Percentiles rank a stretch among this genome's conserved stretches.
Conservation (phyloP, 2,888 invertebrate genomes). For the Adela reaumurella region DNA sequence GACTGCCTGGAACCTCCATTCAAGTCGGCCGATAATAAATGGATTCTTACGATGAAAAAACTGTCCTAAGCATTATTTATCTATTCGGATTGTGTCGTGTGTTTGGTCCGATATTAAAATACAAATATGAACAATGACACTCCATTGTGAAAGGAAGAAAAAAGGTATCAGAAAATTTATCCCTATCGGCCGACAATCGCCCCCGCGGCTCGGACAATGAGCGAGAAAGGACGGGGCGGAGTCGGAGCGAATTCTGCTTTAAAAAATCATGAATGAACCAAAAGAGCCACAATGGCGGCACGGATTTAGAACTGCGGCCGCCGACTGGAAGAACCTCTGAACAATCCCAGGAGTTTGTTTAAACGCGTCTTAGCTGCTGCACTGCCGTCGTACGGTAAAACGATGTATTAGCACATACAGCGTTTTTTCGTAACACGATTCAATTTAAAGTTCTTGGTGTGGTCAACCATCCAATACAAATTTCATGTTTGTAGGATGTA, state of each 20-base stretch:
- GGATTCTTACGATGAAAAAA: conserved; percentile 19
- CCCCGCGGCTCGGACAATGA: conserved; percentile 14
- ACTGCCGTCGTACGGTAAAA: too few species aligned
- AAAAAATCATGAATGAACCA: conserved; percentile 34
- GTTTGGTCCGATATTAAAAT: conserved; percentile 44
- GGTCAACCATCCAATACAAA: too few species aligned
- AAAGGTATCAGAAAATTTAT: conserved; percentile 33
- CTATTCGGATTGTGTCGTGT: conserved; percentile 39
- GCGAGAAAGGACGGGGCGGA: conserved; percentile 30
- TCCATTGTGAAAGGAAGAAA: conserved; percentile 39
- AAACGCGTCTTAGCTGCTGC: neutral
- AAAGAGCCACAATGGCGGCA: conserved; percentile 18
- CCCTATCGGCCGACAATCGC: conserved; percentile 22
- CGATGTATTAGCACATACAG: too few species aligned
- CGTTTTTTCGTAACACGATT: too few species aligned
- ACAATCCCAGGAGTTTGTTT: conserved; percentile 2
- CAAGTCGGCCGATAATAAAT: conserved; percentile 25
- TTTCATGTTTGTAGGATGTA: too few species aligned
- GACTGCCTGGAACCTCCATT: conserved; percentile 44
- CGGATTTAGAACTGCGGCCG: conserved; percentile 3
- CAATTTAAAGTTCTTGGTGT: too few species aligned
- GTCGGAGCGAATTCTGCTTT: conserved; percentile 14
- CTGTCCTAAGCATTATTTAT: conserved; percentile 39
- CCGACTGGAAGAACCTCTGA: neutral
- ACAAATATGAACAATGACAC: conserved; percentile 46